phyloP scores from a whole-genome alignment of 2,113 vertebrate species.

The Prolemur simus region DNA sequence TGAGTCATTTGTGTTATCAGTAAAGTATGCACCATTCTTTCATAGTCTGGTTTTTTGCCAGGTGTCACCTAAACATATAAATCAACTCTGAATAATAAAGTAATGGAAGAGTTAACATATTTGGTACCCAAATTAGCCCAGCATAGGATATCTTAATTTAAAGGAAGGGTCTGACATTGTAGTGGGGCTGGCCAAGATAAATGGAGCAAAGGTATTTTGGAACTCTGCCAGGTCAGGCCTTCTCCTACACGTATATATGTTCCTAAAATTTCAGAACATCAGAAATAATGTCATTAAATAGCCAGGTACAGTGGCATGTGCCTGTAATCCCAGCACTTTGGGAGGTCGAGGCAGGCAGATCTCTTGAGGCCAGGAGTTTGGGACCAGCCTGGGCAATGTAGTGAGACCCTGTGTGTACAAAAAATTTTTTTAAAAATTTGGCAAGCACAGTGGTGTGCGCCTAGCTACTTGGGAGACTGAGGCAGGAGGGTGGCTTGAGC shows the following conservation, averaged over 20 bases:
- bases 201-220: neutral
- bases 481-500: too few relatives aligned
- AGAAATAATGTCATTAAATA: constrained; percentile 26
- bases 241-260: neutral
- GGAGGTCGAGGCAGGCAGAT: too few relatives aligned
- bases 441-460: too few relatives aligned
- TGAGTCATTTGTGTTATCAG: neutral
- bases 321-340: too few relatives aligned
- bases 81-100: constrained; percentile 5
- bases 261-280: constrained; percentile 16
- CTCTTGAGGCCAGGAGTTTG: too few relatives aligned
- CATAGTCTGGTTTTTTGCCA: constrained; percentile 7
- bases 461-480: too few relatives aligned
- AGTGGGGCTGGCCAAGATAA: neutral
- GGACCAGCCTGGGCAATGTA: too few relatives aligned
- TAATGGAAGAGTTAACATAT: constrained; percentile 15
- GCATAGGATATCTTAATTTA: neutral
- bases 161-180: neutral
- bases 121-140: neutral
- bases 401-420: too few relatives aligned
- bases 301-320: too few relatives aligned
- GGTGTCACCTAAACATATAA: neutral
- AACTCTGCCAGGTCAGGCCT: neutral
- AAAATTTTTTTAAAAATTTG: too few relatives aligned
- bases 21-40: neutral